Percentiles rank a stretch among this genome's conserved stretches.
Evolutionary conservation across 2,113 vertebrate genomes (phyloP).

Genomic region (Corythoichthys intestinalis): DNA sequence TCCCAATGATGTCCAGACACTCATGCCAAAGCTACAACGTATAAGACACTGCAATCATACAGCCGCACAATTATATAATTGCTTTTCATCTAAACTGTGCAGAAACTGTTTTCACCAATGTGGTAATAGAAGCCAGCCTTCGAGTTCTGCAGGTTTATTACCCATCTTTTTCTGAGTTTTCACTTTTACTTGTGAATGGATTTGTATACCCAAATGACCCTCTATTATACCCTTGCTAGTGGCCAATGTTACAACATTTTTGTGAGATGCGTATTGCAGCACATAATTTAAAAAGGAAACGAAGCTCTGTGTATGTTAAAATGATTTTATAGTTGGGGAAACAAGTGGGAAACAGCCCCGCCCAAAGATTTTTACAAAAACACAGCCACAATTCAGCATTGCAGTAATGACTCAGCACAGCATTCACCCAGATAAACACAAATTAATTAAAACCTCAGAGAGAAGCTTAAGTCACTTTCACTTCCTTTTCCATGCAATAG

Average conservation of each 20-base stretch:
- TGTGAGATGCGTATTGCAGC: constrained; percentile 36
- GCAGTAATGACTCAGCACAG: constrained; percentile 26
- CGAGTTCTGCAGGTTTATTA: constrained; percentile 21
- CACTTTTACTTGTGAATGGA: constrained; percentile 12
- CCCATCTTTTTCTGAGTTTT: constrained; percentile 67
- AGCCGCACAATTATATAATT: constrained; percentile 6
- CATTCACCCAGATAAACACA: constrained; percentile 43
- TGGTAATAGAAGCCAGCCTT: constrained; percentile 39
- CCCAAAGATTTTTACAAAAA: constrained; percentile 24
- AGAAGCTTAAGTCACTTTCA: constrained; percentile 3
- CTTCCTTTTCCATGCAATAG: constrained; percentile 6
- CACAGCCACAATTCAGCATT: constrained; percentile 26
- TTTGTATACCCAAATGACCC: constrained; percentile 24
- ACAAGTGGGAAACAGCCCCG: constrained; percentile 27
- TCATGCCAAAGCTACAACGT: constrained; percentile 8
- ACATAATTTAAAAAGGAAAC: constrained; percentile 44
- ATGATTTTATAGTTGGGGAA: constrained; percentile 21
- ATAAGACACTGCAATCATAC: constrained; percentile 10
- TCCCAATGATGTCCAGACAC: constrained; percentile 9
- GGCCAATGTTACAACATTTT: constrained; percentile 42
- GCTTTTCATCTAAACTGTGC: constrained; percentile 23
- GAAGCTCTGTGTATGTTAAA: constrained; percentile 63
- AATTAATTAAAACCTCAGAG: constrained; percentile 51
- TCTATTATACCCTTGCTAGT: constrained; percentile 55
- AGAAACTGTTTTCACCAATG: constrained; percentile 6